Conservation (phyloP, 1,140 invertebrate species). For the Steinernema feltiae region DNA sequence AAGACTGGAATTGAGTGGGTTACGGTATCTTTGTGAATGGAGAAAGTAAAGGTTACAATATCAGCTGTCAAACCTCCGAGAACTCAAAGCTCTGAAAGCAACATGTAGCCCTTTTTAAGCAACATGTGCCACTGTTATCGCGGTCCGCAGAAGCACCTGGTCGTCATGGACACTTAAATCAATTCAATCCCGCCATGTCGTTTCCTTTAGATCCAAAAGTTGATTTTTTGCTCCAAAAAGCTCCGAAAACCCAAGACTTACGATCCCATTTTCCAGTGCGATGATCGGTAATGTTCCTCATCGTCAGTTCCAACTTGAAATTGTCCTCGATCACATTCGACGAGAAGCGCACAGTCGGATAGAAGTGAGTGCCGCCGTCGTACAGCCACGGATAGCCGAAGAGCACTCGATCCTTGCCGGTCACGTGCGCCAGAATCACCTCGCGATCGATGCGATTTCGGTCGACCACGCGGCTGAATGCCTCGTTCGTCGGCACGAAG, state of each 20-base stretch:
- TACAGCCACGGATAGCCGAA: slow-evolving; percentile 56
- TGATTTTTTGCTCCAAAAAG: too few species aligned
- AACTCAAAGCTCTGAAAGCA: neutral
- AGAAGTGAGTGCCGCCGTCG: slow-evolving; percentile 56
- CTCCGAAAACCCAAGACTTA: too few species aligned
- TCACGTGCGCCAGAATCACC: slow-evolving; percentile 55
- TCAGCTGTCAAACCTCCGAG: too few species aligned
- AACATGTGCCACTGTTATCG: too few species aligned
- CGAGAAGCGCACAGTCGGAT: slow-evolving; percentile 55
- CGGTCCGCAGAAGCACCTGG: too few species aligned
- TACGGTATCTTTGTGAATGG: too few species aligned
- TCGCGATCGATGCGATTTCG: slow-evolving; percentile 56
- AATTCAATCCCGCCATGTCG: too few species aligned
- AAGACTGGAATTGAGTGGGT: slow-evolving; percentile 45
- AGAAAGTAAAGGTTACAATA: too few species aligned
- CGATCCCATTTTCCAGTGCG: slow-evolving; percentile 50
- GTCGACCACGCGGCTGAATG: slow-evolving; percentile 55
- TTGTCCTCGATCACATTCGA: slow-evolving; percentile 57
- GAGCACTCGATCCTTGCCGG: slow-evolving; percentile 54
- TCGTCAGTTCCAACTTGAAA: slow-evolving; percentile 52
- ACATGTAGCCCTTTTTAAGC: neutral
- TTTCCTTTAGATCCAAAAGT: too few species aligned
- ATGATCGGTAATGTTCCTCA: slow-evolving; percentile 57
- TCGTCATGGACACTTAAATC: too few species aligned
- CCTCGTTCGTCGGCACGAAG: slow-evolving; percentile 53